Percentiles rank a stretch among this genome's conserved stretches.
Evolutionary conservation across 1,140 invertebrate species (phyloP).

Genomic region (Chelonus insularis): DNA sequence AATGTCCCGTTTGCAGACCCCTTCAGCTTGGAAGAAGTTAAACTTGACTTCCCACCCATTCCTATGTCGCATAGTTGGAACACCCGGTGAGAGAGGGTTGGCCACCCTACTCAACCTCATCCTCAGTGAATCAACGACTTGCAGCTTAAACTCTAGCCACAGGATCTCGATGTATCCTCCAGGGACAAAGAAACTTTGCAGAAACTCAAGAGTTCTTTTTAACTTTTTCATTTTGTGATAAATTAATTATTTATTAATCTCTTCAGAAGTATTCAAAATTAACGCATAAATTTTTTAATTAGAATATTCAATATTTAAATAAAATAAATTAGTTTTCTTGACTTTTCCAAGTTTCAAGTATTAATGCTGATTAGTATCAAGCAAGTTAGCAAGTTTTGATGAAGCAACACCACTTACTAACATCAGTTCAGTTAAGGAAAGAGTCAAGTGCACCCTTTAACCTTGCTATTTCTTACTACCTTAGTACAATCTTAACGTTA

Average conservation of each 20-base stretch:
- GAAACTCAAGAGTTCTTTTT: not conserved
- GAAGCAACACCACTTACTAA: too few species aligned
- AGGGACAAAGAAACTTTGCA: not conserved
- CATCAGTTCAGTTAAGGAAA: too few species aligned
- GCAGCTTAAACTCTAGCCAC: constrained; percentile 2
- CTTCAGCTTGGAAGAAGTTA: constrained; percentile 37
- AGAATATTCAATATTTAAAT: not conserved
- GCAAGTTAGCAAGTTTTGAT: not conserved
- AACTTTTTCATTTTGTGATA: constrained; percentile 5
- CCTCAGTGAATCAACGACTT: constrained; percentile 6
- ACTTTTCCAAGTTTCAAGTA: not conserved
- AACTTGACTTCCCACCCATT: constrained; percentile 32
- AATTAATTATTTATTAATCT: constrained; percentile 3
- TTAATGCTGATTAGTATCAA: not conserved
- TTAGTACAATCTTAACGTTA: not conserved
- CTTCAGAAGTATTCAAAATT: not conserved
- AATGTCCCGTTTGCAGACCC: constrained; percentile 35
- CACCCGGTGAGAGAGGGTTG: constrained; percentile 8
- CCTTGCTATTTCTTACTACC: too few species aligned
- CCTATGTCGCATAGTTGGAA: constrained; percentile 17
- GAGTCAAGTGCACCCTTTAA: too few species aligned
- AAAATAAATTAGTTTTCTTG: not conserved
- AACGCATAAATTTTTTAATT: not conserved
- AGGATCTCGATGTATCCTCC: not conserved
- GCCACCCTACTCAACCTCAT: not conserved